Percentiles rank a stretch among this genome's conserved stretches.
phyloP scores from a whole-genome alignment of 2,888 invertebrate genomes.

The Drosophila dives region DNA sequence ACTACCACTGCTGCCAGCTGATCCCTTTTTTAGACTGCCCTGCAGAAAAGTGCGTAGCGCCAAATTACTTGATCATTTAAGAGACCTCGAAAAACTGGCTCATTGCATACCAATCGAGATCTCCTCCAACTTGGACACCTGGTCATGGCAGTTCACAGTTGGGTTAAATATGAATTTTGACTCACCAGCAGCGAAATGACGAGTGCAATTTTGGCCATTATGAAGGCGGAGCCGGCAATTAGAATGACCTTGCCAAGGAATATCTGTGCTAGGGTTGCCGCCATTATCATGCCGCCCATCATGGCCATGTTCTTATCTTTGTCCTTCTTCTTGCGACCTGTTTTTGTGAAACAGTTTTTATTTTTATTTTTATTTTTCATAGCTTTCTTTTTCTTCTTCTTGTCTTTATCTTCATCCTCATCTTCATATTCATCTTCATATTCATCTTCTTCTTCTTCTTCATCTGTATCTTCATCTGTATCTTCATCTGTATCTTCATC shows the following conservation, averaged over 20 bases:
- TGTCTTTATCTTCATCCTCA: conserved; percentile 26
- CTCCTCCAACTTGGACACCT: not conserved
- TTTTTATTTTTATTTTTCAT: conserved; percentile 55
- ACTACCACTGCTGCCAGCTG: conserved; percentile 85
- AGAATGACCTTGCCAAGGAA: conserved; percentile 89
- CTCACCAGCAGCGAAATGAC: conserved; percentile 87
- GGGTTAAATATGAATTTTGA: conserved; percentile 23
- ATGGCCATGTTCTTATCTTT: conserved; percentile 86
- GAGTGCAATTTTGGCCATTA: conserved; percentile 89
- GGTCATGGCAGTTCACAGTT: not conserved
- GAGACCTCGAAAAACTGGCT: not conserved
- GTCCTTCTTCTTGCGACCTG: conserved; percentile 87
- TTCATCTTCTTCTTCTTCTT: conserved; percentile 26
- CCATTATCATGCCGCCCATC: conserved; percentile 87
- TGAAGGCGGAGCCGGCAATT: conserved; percentile 88
- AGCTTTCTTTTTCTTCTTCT: conserved; percentile 17
- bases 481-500: too few species aligned
- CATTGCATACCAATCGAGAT: not conserved
- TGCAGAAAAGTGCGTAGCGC: conserved; percentile 71
- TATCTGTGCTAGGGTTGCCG: conserved; percentile 88
- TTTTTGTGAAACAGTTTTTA: conserved; percentile 76
- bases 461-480: too few species aligned
- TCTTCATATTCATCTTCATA: conserved; percentile 39
- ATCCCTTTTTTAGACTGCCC: conserved; percentile 88
- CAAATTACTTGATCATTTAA: conserved; percentile 31